Evolutionary conservation across 2,113 vertebrate genomes (phyloP).

Genomic region (Pleuronectes platessa): DNA sequence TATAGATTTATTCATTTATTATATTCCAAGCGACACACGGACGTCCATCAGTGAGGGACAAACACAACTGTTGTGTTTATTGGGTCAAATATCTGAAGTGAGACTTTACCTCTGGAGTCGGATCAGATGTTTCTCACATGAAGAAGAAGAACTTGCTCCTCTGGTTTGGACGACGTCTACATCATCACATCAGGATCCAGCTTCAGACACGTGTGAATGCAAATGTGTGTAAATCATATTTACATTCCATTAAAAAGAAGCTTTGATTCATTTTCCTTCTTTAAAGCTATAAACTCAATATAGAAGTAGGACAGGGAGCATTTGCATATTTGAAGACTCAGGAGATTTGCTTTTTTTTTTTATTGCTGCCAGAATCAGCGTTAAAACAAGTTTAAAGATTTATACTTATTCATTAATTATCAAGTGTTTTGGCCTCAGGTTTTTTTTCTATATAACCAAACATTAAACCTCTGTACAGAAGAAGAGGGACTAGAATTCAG

Average conservation of each 20-base stretch:
- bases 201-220: background rate
- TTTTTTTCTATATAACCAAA: background rate
- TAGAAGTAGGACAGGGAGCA: background rate
- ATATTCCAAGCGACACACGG: too few species aligned
- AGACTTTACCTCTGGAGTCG: too few species aligned
- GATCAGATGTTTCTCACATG: background rate
- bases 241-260: background rate
- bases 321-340: background rate
- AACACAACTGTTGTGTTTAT: too few species aligned
- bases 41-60: too few species aligned
- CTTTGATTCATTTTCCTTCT: background rate
- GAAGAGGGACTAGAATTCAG: too few species aligned
- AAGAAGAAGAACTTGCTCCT: background rate
- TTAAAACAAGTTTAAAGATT: background rate
- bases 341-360: background rate
- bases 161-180: background rate
- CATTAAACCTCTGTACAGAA: background rate
- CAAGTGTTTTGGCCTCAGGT: background rate
- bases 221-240: background rate
- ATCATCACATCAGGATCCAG: background rate
- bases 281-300: background rate
- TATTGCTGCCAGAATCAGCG: background rate
- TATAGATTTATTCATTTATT: too few species aligned
- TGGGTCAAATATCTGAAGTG: too few species aligned
- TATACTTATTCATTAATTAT: background rate